Evolutionary conservation across 2,113 vertebrate genomes (phyloP), one percentile per base, ranked within the genome.

Genomic region (Collichthys lucidus): DNA sequence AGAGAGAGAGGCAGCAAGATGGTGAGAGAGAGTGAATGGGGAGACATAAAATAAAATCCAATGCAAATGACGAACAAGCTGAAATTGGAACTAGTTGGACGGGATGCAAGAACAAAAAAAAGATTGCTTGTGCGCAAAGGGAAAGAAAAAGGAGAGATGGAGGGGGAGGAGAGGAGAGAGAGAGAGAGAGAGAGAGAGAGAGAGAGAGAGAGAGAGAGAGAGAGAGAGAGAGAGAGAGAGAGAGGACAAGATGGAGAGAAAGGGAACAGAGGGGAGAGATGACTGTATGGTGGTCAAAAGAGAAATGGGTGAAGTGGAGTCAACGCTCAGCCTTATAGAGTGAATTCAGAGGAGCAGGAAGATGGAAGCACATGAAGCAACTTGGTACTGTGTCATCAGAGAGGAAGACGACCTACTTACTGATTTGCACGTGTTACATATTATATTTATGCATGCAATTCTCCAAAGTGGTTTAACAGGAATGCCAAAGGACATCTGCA

Each of bases 351-450:
- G 74, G 67, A 77, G 86, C 50, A 66, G 53, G 55, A 86, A 84
- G 67, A 86, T 73, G 71, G 86, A 90, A 81, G 70, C 77, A 73
- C 71, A 79, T 81, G 73, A 72, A 85, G 74, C 60, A 73, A 82
- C 61, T 84, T 76, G 86, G 59, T 60, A 24, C 12, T 40, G 61
- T 65, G 70, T 67, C 80, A 74, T 65, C n/a, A 14, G 42, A 78
- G 77, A 75, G 74, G 22, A 82, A 61, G 31, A 86, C 83, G 84
- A 92, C 88, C 91, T 86, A 93, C 84, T 93, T 92, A 79, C 44
- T 72, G 73, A 83, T 76, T 55, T 64, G 64, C 79, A 82, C 47
- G 42, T 80, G 75, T 78, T 44, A 78, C 52, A 74, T 53, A 57
- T 70, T 53, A 52, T 50, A 57, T 76, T 79, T 62, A 56, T 1